Percentiles rank a stretch among this genome's conserved stretches.
Conservation (phyloP, 2,888 invertebrate genomes). For the Caenorhabditis sp. region DNA sequence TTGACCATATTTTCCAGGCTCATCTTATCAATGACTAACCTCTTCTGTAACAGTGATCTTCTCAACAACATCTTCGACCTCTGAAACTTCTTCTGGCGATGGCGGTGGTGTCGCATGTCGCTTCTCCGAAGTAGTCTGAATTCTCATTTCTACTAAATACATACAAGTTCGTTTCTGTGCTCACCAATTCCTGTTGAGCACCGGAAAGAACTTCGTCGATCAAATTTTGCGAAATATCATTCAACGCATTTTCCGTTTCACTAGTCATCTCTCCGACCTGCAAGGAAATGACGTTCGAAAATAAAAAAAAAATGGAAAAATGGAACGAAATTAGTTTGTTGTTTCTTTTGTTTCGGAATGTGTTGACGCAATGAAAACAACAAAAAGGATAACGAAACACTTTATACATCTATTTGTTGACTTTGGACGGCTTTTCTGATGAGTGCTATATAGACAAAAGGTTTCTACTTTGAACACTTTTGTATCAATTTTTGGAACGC, state of each 20-base stretch:
- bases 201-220: conserved; percentile 43
- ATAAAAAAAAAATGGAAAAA: conserved; percentile 21
- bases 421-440: conserved; percentile 10
- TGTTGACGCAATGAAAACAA: neutral
- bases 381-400: neutral
- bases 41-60: conserved; percentile 8
- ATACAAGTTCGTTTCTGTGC: neutral
- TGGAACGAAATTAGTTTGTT: conserved; percentile 7
- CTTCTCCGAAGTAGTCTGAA: neutral
- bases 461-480: neutral
- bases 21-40: too few relatives aligned
- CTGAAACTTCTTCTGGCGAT: conserved; percentile 27
- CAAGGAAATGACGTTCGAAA: conserved; percentile 14
- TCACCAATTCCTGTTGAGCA: conserved; percentile 25
- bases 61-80: conserved; percentile 17
- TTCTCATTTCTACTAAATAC: too few relatives aligned
- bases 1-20: too few relatives aligned
- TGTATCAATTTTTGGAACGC: too few relatives aligned
- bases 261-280: conserved; percentile 48
- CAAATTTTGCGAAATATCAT: conserved; percentile 38
- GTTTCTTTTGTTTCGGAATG: neutral
- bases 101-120: conserved; percentile 24
- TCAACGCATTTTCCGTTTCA: conserved; percentile 24
- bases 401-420: neutral
- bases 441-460: conserved; percentile 2